A percentile compares a stretch with the other conserved stretches of the same genome.
Evolutionary conservation across 2,888 invertebrate species (phyloP).

Genomic region (Trichogramma dendrolimi): DNA sequence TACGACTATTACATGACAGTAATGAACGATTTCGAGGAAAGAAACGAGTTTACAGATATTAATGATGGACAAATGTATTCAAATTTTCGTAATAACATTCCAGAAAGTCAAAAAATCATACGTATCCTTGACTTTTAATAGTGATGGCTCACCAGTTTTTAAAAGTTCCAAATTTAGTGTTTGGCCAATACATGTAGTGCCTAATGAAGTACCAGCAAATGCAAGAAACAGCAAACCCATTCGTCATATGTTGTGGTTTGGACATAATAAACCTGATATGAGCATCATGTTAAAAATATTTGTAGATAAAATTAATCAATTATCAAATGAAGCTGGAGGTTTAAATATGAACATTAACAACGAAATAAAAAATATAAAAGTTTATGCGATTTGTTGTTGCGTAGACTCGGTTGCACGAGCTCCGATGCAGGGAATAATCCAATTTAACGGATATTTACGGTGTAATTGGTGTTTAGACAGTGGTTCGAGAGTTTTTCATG

Average conservation of each 20-base stretch:
- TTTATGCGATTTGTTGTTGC: slow-evolving; percentile 16
- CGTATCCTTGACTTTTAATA: slow-evolving; percentile 26
- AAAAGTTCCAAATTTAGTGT: slow-evolving; percentile 24
- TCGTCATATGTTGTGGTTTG: slow-evolving; percentile 23
- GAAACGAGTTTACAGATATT: slow-evolving; percentile 2
- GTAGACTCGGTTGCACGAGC: slow-evolving; percentile 25
- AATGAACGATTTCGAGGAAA: no score
- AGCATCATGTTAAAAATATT: slow-evolving; percentile 23
- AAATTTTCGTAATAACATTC: neutral
- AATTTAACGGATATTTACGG: slow-evolving; percentile 22
- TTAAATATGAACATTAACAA: slow-evolving; percentile 13
- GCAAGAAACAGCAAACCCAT: slow-evolving; percentile 15
- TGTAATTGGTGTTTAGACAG: slow-evolving; percentile 22
- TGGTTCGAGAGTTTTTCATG: slow-evolving; percentile 11
- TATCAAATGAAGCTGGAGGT: slow-evolving; percentile 10
- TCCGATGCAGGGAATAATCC: slow-evolving; percentile 13
- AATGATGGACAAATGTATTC: neutral
- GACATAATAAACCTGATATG: slow-evolving; percentile 27
- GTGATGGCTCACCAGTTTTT: slow-evolving; percentile 20
- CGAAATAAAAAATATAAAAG: slow-evolving; percentile 9
- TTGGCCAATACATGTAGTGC: slow-evolving; percentile 27
- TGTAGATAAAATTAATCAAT: slow-evolving; percentile 22
- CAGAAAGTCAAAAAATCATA: slow-evolving; percentile 2
- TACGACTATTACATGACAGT: no score
- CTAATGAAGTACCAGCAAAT: slow-evolving; percentile 26